These are phyloP conservation scores for Mustela lutreola DNA, from an alignment of 2,113 vertebrate genomes.

Conservation along the genomic window DNA sequence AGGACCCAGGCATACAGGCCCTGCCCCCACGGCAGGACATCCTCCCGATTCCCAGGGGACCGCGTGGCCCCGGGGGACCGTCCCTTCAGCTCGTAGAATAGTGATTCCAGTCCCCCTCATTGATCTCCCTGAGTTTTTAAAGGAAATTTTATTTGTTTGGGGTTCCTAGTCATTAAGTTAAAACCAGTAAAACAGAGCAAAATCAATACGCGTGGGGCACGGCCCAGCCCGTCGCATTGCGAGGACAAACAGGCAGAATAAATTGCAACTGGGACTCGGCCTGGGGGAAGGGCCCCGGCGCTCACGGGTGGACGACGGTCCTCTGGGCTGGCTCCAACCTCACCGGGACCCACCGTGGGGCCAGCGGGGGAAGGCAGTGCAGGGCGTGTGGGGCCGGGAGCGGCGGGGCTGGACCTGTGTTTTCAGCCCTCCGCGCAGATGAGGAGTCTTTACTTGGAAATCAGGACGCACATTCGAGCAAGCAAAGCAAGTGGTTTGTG, in stretches of 20 bases:
- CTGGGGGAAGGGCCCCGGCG: background rate
- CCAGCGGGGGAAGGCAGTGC: background rate
- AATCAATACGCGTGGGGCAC: constrained; percentile 35
- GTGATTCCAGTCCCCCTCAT: constrained; percentile 28
- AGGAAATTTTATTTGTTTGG: constrained; percentile 70
- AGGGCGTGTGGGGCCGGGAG: background rate
- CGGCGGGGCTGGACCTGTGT: background rate
- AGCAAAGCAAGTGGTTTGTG: constrained; percentile 83
- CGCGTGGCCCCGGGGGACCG: background rate
- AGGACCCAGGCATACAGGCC: background rate
- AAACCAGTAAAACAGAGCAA: constrained; percentile 72
- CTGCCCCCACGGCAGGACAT: background rate
- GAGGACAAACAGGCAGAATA: background rate
- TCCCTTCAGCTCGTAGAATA: constrained; percentile 28
- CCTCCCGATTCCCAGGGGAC: background rate
- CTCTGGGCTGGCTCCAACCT: background rate
- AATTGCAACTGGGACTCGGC: background rate
- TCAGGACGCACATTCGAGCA: constrained; percentile 81
- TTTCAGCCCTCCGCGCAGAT: constrained; percentile 86
- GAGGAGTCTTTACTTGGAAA: constrained; percentile 87
- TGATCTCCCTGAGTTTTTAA: constrained; percentile 66
- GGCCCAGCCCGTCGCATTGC: background rate
- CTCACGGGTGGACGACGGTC: accelerated
- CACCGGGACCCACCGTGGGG: accelerated
- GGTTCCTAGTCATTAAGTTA: constrained; percentile 80